These are phyloP conservation scores for Molossus molossus DNA, from an alignment of 2,797 vertebrate species.

Conservation along the genomic window DNA sequence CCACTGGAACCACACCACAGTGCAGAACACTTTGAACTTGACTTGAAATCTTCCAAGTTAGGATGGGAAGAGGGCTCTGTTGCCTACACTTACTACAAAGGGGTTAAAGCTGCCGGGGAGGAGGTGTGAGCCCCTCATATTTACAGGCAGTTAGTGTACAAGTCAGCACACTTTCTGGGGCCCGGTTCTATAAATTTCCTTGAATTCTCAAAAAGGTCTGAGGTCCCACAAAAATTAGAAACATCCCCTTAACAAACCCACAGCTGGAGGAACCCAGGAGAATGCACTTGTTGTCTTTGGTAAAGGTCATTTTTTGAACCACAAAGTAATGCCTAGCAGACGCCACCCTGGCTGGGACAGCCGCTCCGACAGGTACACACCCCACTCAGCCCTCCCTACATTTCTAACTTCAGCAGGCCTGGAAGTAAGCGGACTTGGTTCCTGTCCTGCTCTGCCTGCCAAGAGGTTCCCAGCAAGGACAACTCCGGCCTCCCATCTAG, in stretches of 20 bases:
- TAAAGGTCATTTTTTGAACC: neutral
- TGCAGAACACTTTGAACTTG: neutral
- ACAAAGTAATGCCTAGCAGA: neutral
- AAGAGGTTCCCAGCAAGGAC: fast-evolving
- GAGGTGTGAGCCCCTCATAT: neutral
- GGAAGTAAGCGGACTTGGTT: too few relatives aligned
- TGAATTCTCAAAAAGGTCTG: neutral
- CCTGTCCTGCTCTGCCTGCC: neutral
- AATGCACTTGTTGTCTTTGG: neutral
- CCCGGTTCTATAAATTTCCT: neutral
- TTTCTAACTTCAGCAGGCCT: fast-evolving
- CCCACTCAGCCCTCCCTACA: neutral
- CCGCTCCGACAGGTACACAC: too few relatives aligned
- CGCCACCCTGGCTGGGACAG: neutral
- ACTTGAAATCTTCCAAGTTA: neutral
- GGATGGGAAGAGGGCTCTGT: neutral
- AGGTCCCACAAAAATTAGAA: neutral
- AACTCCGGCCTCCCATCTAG: neutral
- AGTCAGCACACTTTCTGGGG: neutral
- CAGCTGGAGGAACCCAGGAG: neutral
- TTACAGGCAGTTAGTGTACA: neutral
- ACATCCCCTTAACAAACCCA: neutral
- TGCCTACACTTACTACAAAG: neutral
- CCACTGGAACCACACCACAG: neutral
- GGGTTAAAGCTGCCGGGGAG: too few relatives aligned